Base-by-base conservation (phyloP, 1,140 invertebrate genomes). In the Samia ricini region DNA sequence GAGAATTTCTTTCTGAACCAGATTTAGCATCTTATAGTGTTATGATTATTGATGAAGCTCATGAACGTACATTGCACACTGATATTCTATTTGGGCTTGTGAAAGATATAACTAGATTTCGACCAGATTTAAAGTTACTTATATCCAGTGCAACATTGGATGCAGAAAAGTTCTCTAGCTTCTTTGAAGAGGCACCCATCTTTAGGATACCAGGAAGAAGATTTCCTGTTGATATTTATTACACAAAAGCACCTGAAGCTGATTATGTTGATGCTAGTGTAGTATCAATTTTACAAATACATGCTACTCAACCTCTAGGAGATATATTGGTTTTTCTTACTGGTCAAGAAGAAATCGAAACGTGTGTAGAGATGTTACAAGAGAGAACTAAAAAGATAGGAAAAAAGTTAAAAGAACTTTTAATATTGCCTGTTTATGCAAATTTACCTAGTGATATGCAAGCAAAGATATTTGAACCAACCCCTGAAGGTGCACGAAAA, bases 1-100 rank as follows among this genome's bases (percentile, higher is more conserved):
- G 99, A 80, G 99, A 99, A 91, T 99, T 99, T 90, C 92, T 99
- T 2, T 96, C 97, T 61, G 99, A 99, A 89, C 98, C 98, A 0
- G 98, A 99, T 92, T 91, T 99, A 22, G 95, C 94, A 48, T 95
- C 95, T 1, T 99, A 99, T 85, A 98, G 96, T 92, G 98, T 99
- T 0, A 97, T 99, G 94, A 99, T 99, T 64, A 99, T 99, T 83
- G 99, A 99, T 85, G 99, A 99, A 92, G 99, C 99, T 74, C 99
- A 99, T 89, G 99, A 99, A 85, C 90, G 99, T 51, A 99, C 99
- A 0, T 92, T 99, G 5, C 98, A 99, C 74, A 99, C 99, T 4
- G 99, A 99, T 88, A 98, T 99, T 79, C 91, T 99, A 29, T 99
- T 99, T 91, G 99, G 99, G 20, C 92, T 99, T 48, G 97, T 99